Evolutionary conservation across 2,797 vertebrate species (phyloP).

Genomic region (Gymnoscopelus braueri): DNA sequence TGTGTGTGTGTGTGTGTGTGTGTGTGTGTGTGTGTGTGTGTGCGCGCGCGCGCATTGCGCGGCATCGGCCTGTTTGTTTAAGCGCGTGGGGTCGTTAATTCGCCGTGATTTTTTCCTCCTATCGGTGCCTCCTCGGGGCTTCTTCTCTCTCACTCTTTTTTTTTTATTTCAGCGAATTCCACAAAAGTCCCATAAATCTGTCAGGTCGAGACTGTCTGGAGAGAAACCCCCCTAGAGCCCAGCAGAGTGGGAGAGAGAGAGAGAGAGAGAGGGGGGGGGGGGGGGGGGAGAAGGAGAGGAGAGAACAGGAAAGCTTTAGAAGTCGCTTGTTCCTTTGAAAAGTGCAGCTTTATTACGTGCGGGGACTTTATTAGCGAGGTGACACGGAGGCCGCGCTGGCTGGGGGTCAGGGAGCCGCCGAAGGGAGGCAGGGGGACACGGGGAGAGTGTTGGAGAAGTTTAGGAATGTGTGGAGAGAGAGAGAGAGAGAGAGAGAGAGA

Average conservation of each 20-base stretch:
- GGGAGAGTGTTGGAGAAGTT: conserved; percentile 17
- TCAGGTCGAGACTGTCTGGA: conserved; percentile 48
- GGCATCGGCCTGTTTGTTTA: conserved; percentile 23
- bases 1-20: no score
- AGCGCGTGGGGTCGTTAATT: conserved; percentile 34
- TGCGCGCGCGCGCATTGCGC: no score
- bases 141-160: conserved; percentile 5
- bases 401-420: conserved; percentile 23
- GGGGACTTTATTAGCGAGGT: conserved; percentile 79
- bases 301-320: conserved; percentile 65
- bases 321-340: conserved; percentile 77
- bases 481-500: no score
- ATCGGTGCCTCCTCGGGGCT: conserved; percentile 3
- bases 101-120: conserved; percentile 47
- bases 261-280: conserved; percentile 55
- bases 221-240: conserved; percentile 52
- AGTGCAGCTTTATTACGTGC: conserved; percentile 81
- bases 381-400: conserved; percentile 57
- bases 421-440: conserved; percentile 29
- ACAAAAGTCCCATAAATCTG: conserved; percentile 83
- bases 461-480: no score
- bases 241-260: conserved; percentile 64
- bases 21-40: no score
- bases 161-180: conserved; percentile 75
- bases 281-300: conserved; percentile 49